phyloP scores from a whole-genome alignment of 2,888 invertebrate genomes.

The Gasteruption jaculator region DNA sequence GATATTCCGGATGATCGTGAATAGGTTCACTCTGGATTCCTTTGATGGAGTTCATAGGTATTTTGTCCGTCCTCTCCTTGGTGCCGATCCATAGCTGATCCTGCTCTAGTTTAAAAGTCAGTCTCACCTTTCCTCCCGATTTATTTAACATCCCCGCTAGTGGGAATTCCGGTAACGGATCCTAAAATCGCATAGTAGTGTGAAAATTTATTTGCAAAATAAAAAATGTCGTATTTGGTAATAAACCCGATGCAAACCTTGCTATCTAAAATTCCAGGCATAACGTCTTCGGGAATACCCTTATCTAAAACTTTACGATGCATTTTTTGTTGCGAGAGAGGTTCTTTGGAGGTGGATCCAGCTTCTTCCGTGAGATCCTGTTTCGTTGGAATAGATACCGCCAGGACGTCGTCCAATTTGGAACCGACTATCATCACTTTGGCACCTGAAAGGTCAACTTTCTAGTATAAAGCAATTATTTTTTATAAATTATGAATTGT shows the following conservation, averaged over 20 bases:
- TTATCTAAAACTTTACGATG: conserved; percentile 86
- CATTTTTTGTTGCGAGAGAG: conserved; percentile 70
- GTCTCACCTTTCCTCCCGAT: conserved; percentile 80
- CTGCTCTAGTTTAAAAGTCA: conserved; percentile 86
- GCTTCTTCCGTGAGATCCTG: conserved; percentile 66
- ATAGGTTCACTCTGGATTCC: conserved; percentile 77
- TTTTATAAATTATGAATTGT: too few species aligned
- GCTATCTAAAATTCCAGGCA: conserved; percentile 78
- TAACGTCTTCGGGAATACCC: conserved; percentile 83
- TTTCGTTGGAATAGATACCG: conserved; percentile 71
- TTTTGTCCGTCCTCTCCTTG: conserved; percentile 87
- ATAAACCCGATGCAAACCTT: too few species aligned
- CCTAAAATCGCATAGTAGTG: conserved; percentile 52
- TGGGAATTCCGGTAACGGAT: conserved; percentile 75
- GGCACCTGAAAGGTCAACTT: conserved; percentile 53
- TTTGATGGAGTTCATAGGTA: conserved; percentile 86
- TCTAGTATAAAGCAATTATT: not conserved
- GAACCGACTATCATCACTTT: conserved; percentile 91
- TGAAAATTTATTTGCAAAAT: conserved; percentile 4
- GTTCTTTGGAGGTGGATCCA: conserved; percentile 64
- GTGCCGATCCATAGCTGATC: conserved; percentile 92
- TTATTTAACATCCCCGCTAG: conserved; percentile 88
- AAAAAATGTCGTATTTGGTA: not conserved
- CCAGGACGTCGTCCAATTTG: conserved; percentile 79
- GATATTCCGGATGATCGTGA: conserved; percentile 85